Conservation (phyloP, 2,888 invertebrate genomes). For the Alsophila aescularia region DNA sequence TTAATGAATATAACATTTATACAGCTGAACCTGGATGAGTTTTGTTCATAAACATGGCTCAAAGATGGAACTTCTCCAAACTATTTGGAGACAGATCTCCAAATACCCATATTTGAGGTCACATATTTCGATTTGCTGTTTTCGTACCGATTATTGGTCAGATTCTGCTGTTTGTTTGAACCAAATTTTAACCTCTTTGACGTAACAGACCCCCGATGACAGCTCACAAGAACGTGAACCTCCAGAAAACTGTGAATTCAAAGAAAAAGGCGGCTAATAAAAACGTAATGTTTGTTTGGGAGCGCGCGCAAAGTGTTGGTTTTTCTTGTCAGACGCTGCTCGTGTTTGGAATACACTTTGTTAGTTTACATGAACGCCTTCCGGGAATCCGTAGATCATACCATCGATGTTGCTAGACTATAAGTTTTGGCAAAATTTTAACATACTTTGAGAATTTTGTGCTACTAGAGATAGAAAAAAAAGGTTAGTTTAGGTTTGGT, state of each 20-base stretch:
- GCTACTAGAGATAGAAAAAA: too few species aligned
- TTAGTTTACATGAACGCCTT: constrained; percentile 1
- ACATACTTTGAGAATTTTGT: too few species aligned
- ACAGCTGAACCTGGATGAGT: too few species aligned
- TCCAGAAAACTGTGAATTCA: neutral
- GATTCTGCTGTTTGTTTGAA: too few species aligned
- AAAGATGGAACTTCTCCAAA: too few species aligned
- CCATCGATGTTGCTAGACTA: constrained; percentile 8
- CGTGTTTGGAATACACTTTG: constrained; percentile 9
- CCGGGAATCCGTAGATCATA: constrained; percentile 16
- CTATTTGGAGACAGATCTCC: too few species aligned
- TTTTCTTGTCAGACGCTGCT: neutral
- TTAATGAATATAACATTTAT: too few species aligned
- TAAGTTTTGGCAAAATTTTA: neutral
- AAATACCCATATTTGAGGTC: too few species aligned
- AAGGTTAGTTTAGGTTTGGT: too few species aligned
- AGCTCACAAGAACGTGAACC: neutral
- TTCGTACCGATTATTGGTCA: too few species aligned
- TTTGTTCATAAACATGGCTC: too few species aligned
- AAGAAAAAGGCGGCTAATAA: constrained; percentile 11
- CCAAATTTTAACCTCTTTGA: neutral
- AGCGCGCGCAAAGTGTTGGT: constrained; percentile 18
- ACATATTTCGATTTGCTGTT: too few species aligned
- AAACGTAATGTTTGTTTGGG: constrained; percentile 17
- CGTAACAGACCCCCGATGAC: neutral